Conservation (phyloP, 2,888 invertebrate species). For the Caenorhabditis virilis region DNA sequence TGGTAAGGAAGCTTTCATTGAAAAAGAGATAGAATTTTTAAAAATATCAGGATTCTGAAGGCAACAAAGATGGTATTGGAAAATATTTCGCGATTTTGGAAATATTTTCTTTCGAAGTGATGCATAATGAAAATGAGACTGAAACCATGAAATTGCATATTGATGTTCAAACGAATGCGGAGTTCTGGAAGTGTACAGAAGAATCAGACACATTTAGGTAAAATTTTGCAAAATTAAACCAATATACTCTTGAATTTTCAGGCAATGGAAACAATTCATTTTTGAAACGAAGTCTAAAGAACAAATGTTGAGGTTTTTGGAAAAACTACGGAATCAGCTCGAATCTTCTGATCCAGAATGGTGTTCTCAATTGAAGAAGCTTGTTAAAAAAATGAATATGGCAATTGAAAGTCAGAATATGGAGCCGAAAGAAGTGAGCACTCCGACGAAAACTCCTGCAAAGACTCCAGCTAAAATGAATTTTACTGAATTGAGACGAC, state of each 20-base stretch:
- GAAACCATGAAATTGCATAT: constrained; percentile 9
- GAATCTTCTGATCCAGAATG: neutral
- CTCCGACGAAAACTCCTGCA: constrained; percentile 7
- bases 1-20: neutral
- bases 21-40: neutral
- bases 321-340: neutral
- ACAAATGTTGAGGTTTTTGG: neutral
- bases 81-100: constrained; percentile 1
- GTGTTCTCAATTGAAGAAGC: neutral
- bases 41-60: constrained; percentile 3
- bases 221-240: constrained; percentile 2
- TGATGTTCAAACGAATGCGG: constrained; percentile 17
- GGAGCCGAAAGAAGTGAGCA: neutral
- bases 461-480: no score
- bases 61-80: constrained; percentile 1
- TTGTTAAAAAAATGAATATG: neutral
- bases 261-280: constrained; percentile 2
- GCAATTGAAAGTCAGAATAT: neutral
- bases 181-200: constrained; percentile 15
- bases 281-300: neutral
- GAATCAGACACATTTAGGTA: constrained; percentile 4
- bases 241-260: neutral
- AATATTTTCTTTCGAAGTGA: neutral
- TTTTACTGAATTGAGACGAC: constrained; percentile 6
- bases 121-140: neutral